These are phyloP conservation scores for Drosophila virilis DNA, from an alignment of 1,140 invertebrate species.

Conservation along the genomic window DNA sequence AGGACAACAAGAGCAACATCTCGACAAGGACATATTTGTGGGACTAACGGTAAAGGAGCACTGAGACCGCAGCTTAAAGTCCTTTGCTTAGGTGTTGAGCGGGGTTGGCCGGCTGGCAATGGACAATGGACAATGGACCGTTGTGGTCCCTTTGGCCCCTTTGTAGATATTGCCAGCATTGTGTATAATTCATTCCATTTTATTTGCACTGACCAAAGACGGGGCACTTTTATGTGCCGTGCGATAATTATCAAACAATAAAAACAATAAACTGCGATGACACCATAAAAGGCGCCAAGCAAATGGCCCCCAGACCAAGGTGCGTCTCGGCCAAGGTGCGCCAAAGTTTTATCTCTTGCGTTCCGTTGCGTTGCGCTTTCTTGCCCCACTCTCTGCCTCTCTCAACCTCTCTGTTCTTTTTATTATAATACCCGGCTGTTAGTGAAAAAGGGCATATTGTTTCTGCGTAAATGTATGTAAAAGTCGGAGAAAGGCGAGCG, in stretches of 20 bases:
- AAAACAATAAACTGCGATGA: constrained; percentile 79
- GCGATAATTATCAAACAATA: constrained; percentile 80
- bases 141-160: constrained; percentile 43
- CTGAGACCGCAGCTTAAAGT: background rate
- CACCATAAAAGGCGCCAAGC: constrained; percentile 60
- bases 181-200: constrained; percentile 48
- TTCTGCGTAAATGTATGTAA: no score
- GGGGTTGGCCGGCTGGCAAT: background rate
- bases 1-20: background rate
- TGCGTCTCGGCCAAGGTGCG: constrained; percentile 56
- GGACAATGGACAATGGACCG: constrained; percentile 35
- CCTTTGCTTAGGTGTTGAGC: constrained; percentile 14
- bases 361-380: constrained; percentile 40
- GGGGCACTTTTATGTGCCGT: constrained; percentile 56
- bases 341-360: constrained; percentile 69
- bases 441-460: no score
- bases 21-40: constrained; percentile 3
- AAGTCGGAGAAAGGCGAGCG: no score
- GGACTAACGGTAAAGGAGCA: background rate
- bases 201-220: constrained; percentile 56
- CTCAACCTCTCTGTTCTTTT: background rate
- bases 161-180: constrained; percentile 23
- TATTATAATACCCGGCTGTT: background rate
- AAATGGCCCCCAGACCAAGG: background rate
- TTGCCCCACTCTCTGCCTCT: background rate